Conservation (phyloP, 2,113 vertebrate genomes). For the Uropsilus gracilis region DNA sequence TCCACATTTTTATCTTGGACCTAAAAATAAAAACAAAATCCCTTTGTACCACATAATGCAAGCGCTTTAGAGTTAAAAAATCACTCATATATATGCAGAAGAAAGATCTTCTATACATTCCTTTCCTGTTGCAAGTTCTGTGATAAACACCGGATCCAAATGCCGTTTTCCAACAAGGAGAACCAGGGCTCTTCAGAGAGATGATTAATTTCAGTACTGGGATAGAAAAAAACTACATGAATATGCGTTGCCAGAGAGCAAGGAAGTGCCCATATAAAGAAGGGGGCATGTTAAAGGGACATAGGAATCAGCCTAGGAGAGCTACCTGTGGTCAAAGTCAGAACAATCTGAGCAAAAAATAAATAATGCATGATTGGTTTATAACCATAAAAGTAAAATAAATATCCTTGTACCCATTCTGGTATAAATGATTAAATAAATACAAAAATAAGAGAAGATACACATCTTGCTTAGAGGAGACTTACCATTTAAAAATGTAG, state of each 20-base stretch:
- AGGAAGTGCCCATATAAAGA: not conserved
- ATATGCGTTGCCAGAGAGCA: not conserved
- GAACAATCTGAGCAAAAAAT: not conserved
- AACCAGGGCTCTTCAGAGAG: not conserved
- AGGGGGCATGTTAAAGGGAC: not conserved
- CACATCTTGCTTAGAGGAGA: not conserved
- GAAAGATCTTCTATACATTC: not conserved
- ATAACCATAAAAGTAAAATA: not conserved
- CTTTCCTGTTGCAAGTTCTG: not conserved
- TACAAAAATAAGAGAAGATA: not conserved
- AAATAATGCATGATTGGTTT: not conserved
- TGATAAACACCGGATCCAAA: not conserved
- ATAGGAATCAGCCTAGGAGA: not conserved
- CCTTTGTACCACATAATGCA: not conserved
- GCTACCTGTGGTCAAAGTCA: not conserved
- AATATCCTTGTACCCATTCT: not conserved
- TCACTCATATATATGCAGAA: not conserved
- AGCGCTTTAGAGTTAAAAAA: not conserved
- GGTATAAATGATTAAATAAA: not conserved
- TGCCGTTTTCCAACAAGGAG: not conserved
- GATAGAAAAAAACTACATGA: not conserved
- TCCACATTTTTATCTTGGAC: not conserved
- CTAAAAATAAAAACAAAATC: not conserved
- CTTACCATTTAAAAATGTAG: not conserved
- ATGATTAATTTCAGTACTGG: not conserved